A percentile compares a stretch with the other conserved stretches of the same genome.
Evolutionary conservation across 2,113 vertebrate species (phyloP).

Genomic region (Siphamia tubifer): DNA sequence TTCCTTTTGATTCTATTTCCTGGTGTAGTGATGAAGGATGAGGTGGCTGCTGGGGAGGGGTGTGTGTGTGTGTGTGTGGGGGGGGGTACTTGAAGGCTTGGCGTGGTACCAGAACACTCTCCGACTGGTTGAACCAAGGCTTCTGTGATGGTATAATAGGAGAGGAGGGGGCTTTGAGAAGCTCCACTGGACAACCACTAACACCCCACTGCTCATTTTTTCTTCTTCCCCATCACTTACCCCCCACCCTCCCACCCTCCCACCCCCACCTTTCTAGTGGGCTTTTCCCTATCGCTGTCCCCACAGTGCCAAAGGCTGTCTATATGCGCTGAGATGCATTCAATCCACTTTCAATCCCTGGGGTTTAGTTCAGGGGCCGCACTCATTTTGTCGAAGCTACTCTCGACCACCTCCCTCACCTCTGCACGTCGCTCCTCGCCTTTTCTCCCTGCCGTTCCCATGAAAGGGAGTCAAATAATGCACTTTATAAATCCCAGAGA

Average conservation of each 20-base stretch:
- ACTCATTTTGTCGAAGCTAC: slow-evolving; percentile 64
- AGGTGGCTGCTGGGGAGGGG: slow-evolving; percentile 19
- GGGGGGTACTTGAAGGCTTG: slow-evolving; percentile 34
- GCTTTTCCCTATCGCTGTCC: slow-evolving; percentile 15
- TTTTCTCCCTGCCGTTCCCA: slow-evolving; percentile 38
- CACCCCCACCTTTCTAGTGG: neutral
- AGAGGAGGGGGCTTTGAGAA: slow-evolving; percentile 31
- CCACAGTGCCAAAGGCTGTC: slow-evolving; percentile 23
- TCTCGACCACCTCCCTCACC: slow-evolving; percentile 51
- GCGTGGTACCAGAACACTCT: slow-evolving; percentile 29
- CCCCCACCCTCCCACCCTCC: no score
- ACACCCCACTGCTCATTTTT: slow-evolving; percentile 64
- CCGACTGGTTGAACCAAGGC: slow-evolving; percentile 32
- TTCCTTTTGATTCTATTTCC: slow-evolving; percentile 46
- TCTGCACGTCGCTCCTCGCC: slow-evolving; percentile 40
- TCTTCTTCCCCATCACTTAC: slow-evolving; percentile 28
- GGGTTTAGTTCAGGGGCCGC: slow-evolving; percentile 70
- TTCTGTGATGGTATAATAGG: slow-evolving; percentile 59
- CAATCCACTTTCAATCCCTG: slow-evolving; percentile 72
- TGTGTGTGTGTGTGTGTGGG: no score
- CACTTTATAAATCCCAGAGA: slow-evolving; percentile 34
- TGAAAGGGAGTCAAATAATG: slow-evolving; percentile 42
- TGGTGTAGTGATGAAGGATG: slow-evolving; percentile 37
- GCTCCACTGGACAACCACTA: slow-evolving; percentile 64
- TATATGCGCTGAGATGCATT: slow-evolving; percentile 67